Percentiles rank a stretch among this genome's conserved stretches.
Conservation (phyloP, 2,113 vertebrate genomes). For the Osmerus mordax region DNA sequence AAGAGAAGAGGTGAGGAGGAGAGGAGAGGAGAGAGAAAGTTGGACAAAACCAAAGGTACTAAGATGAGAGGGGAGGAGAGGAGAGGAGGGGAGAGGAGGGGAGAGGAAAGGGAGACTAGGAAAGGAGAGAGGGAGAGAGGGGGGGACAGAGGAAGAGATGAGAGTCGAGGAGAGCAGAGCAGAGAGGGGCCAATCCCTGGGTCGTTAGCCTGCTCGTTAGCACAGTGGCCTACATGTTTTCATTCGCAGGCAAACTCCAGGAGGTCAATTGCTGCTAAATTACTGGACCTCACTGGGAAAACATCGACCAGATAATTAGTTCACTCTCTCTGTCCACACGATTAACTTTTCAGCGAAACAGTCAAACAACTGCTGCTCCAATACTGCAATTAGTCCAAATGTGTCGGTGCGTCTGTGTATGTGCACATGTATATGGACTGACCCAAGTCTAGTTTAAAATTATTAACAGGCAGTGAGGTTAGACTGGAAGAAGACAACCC, state of each 20-base stretch:
- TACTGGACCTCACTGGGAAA: slow-evolving; percentile 49
- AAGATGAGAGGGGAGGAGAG: not conserved
- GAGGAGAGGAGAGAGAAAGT: not conserved
- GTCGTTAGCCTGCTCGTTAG: slow-evolving; percentile 44
- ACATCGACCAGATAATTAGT: slow-evolving; percentile 54
- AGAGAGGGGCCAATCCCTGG: slow-evolving; percentile 11
- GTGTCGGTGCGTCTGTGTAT: slow-evolving; percentile 20
- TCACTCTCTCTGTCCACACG: slow-evolving; percentile 39
- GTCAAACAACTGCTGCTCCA: slow-evolving; percentile 33
- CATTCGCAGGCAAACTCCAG: slow-evolving; percentile 44
- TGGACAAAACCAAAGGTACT: not conserved
- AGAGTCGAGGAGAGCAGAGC: too few relatives aligned
- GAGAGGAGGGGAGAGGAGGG: not conserved
- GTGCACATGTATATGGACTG: not conserved
- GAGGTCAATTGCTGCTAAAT: slow-evolving; percentile 57
- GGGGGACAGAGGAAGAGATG: not conserved
- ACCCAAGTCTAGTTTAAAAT: too few relatives aligned
- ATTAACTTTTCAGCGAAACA: slow-evolving; percentile 48
- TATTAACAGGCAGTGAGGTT: not conserved
- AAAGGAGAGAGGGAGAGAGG: not conserved
- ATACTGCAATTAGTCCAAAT: slow-evolving; percentile 53
- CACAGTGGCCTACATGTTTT: slow-evolving; percentile 46
- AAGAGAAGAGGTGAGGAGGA: too few relatives aligned
- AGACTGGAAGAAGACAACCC: not conserved
- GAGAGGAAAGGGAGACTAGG: not conserved